Evolutionary conservation across 1,140 invertebrate species (phyloP), one percentile per base, ranked within the genome.

Genomic region (Heliconius nattereri): DNA sequence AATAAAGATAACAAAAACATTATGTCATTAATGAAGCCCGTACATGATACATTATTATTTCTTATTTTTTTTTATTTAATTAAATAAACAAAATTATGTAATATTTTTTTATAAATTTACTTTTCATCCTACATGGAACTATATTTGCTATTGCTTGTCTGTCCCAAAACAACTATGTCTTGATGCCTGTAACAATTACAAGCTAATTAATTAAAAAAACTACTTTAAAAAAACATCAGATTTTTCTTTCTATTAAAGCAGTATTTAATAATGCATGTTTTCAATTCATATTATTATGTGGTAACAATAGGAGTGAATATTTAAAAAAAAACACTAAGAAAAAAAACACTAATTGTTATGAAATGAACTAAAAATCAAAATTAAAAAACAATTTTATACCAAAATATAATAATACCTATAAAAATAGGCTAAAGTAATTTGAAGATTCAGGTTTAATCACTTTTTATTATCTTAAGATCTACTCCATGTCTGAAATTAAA

Each of bases 401-500:
- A 57, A 76, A 19, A 81, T 35, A 16, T 70, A 82, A 78, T 52
- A 81, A 80, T 83, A 83, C 82, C 82, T 83, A 85, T 66, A 79
- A 73, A 54, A 74, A 74, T 72, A 80, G 16, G 70, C 29, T 45
- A 81, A 57, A 77, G 26, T 78, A 78, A 60, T 57, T 70, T 57
- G 40, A 80, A 66, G 60, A 66, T 66, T 71, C 60, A 77, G 60
- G 57, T 57, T 78, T 88, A 89, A 83, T 92, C 86, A 84, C 80
- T 84, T 88, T 91, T 92, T 78, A 90, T 89, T 87, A 92, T 92
- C 86, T 86, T 83, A 76, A 93, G 80, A 74, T 92, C 80, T 83
- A 91, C 92, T 81, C 92, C 91, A 83, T 89, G 57, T 85, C 92
- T 93, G 92, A 89, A 93, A 92, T 87, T 78, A 84, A 85, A 86